phyloP scores from a whole-genome alignment of 2,113 vertebrate genomes.

The Gadus macrocephalus region DNA sequence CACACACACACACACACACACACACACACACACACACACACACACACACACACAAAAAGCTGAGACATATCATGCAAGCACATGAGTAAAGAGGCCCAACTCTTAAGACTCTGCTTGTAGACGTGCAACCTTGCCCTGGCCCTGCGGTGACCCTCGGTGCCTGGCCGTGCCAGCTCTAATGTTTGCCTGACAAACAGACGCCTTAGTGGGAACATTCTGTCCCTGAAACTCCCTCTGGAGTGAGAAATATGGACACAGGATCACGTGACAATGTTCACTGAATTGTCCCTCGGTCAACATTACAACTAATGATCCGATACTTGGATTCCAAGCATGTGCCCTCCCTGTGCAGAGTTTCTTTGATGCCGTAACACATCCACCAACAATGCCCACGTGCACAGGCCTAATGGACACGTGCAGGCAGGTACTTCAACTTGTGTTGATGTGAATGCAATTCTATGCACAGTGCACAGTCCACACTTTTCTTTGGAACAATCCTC shows the following conservation, averaged over 20 bases:
- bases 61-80: background rate
- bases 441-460: too few relatives aligned
- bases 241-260: constrained; percentile 22
- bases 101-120: constrained; percentile 12
- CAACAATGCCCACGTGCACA: too few relatives aligned
- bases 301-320: too few relatives aligned
- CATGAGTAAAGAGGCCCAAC: background rate
- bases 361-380: too few relatives aligned
- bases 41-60: background rate
- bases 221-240: constrained; percentile 43
- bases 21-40: too few relatives aligned
- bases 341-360: too few relatives aligned
- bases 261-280: background rate
- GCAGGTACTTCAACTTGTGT: too few relatives aligned
- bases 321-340: too few relatives aligned
- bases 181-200: constrained; percentile 50
- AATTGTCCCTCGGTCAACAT: background rate
- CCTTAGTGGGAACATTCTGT: constrained; percentile 50
- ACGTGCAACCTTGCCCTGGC: constrained; percentile 16
- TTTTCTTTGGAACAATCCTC: too few relatives aligned
- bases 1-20: too few relatives aligned
- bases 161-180: constrained; percentile 34
- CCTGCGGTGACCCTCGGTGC: constrained; percentile 14
- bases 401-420: too few relatives aligned
- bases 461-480: too few relatives aligned